Conservation (phyloP, 30 jellyfish, hydroid and myxozoan species). For the Phacellophora camtschatica region DNA sequence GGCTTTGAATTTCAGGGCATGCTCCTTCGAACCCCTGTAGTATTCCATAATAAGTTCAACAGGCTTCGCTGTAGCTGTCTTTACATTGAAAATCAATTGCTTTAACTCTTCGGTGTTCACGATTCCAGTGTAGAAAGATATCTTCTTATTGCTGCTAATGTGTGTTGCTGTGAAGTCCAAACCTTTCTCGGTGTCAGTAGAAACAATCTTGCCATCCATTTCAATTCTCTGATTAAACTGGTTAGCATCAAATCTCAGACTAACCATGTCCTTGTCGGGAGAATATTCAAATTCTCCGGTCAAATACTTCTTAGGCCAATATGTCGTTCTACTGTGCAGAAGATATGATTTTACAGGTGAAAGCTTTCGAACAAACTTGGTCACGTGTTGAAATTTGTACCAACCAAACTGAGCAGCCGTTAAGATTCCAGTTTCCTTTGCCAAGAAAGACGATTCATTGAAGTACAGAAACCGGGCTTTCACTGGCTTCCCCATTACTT, state of each 20-base stretch:
- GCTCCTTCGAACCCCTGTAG: slow-evolving; percentile 13
- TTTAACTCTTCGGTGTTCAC: slow-evolving; percentile 28
- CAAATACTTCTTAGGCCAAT: slow-evolving; percentile 87
- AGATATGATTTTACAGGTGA: slow-evolving; percentile 50
- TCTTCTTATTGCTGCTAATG: slow-evolving; percentile 42
- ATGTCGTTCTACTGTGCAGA: slow-evolving; percentile 77
- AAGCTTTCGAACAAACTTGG: slow-evolving; percentile 61
- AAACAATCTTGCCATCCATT: slow-evolving; percentile 60
- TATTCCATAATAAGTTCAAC: slow-evolving; percentile 40
- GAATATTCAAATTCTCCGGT: slow-evolving; percentile 85
- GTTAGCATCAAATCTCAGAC: slow-evolving; percentile 78
- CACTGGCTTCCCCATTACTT: slow-evolving; percentile 73
- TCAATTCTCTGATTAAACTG: slow-evolving; percentile 80
- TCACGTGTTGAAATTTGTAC: slow-evolving; percentile 91
- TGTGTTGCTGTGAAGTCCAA: slow-evolving; percentile 72
- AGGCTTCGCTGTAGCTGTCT: slow-evolving; percentile 22
- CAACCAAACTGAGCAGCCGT: slow-evolving; percentile 79
- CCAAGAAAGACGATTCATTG: slow-evolving; percentile 58
- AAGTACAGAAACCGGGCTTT: slow-evolving; percentile 34
- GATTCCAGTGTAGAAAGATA: slow-evolving; percentile 75
- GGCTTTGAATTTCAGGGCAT: slow-evolving; percentile 48
- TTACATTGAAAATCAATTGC: slow-evolving; percentile 61
- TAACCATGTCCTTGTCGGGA: slow-evolving; percentile 51
- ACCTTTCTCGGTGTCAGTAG: slow-evolving; percentile 69
- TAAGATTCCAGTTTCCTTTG: slow-evolving; percentile 71